phyloP scores from a whole-genome alignment of 1,140 invertebrate genomes.

The Lepidurus couesii region DNA sequence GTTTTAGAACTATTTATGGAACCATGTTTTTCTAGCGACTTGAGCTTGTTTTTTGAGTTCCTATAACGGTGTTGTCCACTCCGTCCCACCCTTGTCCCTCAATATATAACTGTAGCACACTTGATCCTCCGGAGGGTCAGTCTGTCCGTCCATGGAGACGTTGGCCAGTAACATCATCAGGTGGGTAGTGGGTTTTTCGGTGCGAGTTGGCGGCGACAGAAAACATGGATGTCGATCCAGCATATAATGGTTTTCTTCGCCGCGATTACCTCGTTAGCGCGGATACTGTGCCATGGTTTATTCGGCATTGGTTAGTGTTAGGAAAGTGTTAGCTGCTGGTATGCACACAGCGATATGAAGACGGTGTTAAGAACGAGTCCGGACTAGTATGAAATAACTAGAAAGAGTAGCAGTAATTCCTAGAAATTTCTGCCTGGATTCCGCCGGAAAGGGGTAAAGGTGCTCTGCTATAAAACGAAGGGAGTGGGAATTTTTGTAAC shows the following conservation, averaged over 20 bases:
- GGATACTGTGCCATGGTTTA: too few species aligned
- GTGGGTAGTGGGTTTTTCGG: neutral
- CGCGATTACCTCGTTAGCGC: neutral
- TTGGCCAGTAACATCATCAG: neutral
- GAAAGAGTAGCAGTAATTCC: neutral
- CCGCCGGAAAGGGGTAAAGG: neutral
- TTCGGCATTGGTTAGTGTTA: too few species aligned
- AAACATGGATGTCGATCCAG: neutral
- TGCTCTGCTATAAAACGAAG: neutral
- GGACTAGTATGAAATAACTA: neutral
- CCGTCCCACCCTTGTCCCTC: too few species aligned
- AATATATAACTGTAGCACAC: neutral
- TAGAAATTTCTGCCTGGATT: conserved; percentile 1
- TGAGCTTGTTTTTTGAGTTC: too few species aligned
- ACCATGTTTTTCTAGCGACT: too few species aligned
- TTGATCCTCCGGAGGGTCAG: neutral
- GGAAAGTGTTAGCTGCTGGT: too few species aligned
- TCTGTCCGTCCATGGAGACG: neutral
- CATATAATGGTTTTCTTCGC: neutral
- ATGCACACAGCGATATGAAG: too few species aligned
- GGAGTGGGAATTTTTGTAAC: neutral
- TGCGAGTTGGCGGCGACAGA: neutral
- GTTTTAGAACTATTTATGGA: too few species aligned
- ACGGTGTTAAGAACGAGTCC: too few species aligned
- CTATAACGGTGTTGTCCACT: too few species aligned